Percentiles rank a stretch among this genome's conserved stretches.
These are phyloP conservation scores for Hippocampus zosterae DNA, from an alignment of 2,113 vertebrate species.

Conservation along the genomic window DNA sequence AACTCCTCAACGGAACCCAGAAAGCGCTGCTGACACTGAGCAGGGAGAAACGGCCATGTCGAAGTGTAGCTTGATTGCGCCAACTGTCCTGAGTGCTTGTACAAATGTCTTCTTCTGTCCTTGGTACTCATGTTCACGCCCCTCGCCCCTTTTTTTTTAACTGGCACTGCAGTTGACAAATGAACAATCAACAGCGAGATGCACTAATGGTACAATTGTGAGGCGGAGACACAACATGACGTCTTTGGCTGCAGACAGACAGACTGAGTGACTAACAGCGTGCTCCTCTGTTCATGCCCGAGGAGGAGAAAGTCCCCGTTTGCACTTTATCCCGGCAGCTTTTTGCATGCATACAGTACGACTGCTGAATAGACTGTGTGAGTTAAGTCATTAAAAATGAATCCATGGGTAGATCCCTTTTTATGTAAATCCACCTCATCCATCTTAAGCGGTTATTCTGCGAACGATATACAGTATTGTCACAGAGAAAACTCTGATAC, in stretches of 20 bases:
- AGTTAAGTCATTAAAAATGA: background rate
- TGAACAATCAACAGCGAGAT: slow-evolving; percentile 58
- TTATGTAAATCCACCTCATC: slow-evolving; percentile 15
- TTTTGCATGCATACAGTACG: background rate
- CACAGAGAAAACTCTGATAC: background rate
- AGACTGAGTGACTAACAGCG: slow-evolving; percentile 40
- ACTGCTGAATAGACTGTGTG: background rate
- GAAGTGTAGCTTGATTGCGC: slow-evolving; percentile 12
- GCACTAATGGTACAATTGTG: slow-evolving; percentile 63
- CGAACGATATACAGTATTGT: background rate
- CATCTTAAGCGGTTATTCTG: background rate
- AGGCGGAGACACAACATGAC: slow-evolving; percentile 56
- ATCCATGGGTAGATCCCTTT: slow-evolving; percentile 2
- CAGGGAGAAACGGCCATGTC: background rate
- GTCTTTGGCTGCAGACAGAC: slow-evolving; percentile 34
- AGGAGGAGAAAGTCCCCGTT: slow-evolving; percentile 15
- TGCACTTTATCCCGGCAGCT: background rate
- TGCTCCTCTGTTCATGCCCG: slow-evolving; percentile 52
- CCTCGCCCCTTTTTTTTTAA: slow-evolving; percentile 36
- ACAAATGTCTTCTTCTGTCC: slow-evolving; percentile 26
- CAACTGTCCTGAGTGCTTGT: slow-evolving; percentile 1
- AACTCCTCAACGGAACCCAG: background rate
- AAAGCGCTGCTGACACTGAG: background rate
- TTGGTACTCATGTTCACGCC: slow-evolving; percentile 15
- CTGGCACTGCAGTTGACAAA: slow-evolving; percentile 54